Base-by-base conservation (phyloP, 2,113 vertebrate species). In the Lontra canadensis region DNA sequence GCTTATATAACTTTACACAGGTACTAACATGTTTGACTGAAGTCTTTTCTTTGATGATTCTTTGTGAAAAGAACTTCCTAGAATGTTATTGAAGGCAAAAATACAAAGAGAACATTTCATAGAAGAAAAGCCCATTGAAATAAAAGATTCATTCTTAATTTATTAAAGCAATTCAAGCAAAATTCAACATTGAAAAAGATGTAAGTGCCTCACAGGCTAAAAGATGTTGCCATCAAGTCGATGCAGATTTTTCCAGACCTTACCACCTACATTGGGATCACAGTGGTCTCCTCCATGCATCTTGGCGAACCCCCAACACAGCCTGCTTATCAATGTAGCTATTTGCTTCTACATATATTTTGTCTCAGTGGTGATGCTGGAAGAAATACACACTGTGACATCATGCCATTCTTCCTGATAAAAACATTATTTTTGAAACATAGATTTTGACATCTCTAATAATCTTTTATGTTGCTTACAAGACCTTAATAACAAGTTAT, bases 401-500 rank as follows among this genome's bases (percentile, higher is more conserved):
- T 82, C 42, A 63, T 2, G 0, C 69, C 29, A 82, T 96, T 97
- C 95, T 85, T 95, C 71, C 18, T 83, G 69, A 92, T 96, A 91
- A 80, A 96, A 94, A 83, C 71, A 67, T 94, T 85, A 84, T 71
- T 82, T 97, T 69, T 42, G 52, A 97, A 97, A 29, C 25, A 39
- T 67, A 52, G 79, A 81, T 83, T 92, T 96, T 88, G 81, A 97
- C 67, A 83, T 61, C 65, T 76, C 20, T 94, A 47, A 94, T 96
- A 85, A 52, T 92, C 6, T 88, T 98, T 95, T 65, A 94, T 97
- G 94, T 25, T 74, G 78, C 20, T 93, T 73, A 93, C 44, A 82
- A 52, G 25, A 29, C 76, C 96, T 97, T 96, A 97, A 94, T 97
- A 95, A 67, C 47, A 67, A 93, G 18, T 61, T 97, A 34, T 79